These are phyloP conservation scores for Myotis lucifugus DNA, from an alignment of 2,113 vertebrate species.

Conservation along the genomic window DNA sequence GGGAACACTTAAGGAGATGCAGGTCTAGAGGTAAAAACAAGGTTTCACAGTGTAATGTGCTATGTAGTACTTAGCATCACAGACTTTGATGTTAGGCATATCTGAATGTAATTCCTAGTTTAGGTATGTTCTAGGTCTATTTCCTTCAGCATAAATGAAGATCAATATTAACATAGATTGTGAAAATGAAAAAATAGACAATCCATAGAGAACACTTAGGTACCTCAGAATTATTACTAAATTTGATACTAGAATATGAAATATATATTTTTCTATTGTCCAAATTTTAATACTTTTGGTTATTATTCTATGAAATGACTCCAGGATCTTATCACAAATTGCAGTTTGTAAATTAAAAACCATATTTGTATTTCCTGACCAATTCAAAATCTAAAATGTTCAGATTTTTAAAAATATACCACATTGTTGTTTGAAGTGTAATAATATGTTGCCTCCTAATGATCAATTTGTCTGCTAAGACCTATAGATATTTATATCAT, in stretches of 20 bases:
- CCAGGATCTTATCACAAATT: background rate
- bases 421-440: background rate
- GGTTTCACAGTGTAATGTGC: background rate
- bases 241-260: background rate
- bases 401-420: background rate
- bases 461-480: background rate
- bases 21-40: background rate
- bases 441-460: background rate
- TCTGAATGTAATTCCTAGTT: background rate
- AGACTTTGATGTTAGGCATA: background rate
- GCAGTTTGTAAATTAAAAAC: background rate
- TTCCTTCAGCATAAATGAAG: background rate
- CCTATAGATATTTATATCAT: background rate
- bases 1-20: background rate
- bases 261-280: background rate
- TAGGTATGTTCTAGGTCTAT: background rate
- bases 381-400: background rate
- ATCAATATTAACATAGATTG: background rate
- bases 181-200: constrained; percentile 14
- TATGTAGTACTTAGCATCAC: background rate
- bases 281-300: background rate
- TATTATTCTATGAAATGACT: background rate
- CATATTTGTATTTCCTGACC: background rate
- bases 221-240: background rate
- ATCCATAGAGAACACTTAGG: background rate